A percentile compares a stretch with the other conserved stretches of the same genome.
Conservation (phyloP, 2,888 invertebrate species). For the Orthosia cruda region DNA sequence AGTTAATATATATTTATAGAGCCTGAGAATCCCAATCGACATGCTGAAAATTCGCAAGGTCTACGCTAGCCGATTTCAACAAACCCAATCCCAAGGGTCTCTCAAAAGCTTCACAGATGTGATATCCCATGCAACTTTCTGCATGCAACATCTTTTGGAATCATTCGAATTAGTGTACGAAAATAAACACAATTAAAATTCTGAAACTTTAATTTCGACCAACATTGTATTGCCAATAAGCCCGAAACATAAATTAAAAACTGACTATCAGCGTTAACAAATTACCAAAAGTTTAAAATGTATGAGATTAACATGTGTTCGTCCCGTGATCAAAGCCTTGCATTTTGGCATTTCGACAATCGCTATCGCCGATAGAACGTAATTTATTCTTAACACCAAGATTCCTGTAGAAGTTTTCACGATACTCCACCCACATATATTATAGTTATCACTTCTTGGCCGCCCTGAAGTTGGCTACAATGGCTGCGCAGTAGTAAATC, state of each 20-base stretch:
- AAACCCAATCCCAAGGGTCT: neutral
- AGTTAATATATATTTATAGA: neutral
- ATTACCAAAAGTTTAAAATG: neutral
- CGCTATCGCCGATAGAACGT: no score
- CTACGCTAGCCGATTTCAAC: neutral
- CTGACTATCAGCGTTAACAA: no score
- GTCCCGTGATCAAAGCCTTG: neutral
- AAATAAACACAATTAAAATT: no score
- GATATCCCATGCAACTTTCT: neutral
- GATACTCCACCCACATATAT: neutral
- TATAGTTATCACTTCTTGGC: no score
- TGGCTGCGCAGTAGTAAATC: no score
- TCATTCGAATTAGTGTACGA: slow-evolving; percentile 31
- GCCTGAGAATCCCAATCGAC: neutral
- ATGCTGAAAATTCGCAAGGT: neutral
- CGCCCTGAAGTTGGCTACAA: no score
- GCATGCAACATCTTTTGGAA: slow-evolving; percentile 82
- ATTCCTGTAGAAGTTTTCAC: neutral
- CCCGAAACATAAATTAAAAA: no score
- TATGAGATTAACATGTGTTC: neutral
- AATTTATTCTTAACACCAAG: neutral
- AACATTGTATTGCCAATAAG: no score
- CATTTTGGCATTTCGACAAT: no score
- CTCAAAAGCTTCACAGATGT: neutral
- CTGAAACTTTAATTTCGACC: no score